Evolutionary conservation across 53 echinoderm and acorn worm species (phyloP).

Genomic region (Temnopleurus reevesii): DNA sequence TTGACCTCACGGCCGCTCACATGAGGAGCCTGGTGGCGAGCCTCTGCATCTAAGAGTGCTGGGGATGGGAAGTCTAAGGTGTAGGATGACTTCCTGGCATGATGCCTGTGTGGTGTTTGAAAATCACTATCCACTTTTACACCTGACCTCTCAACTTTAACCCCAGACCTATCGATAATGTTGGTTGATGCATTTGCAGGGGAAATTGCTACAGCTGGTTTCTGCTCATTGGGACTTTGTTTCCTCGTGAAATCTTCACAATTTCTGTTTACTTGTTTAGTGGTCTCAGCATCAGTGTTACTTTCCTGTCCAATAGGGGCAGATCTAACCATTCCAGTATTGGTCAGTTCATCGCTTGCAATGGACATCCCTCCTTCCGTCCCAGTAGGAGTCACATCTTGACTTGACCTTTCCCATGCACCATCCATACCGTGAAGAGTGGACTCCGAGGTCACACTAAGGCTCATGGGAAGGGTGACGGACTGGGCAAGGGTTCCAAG

Average conservation of each 20-base stretch:
- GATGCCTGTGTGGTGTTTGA: slow-evolving; percentile 64
- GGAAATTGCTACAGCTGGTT: not conserved
- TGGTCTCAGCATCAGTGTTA: not conserved
- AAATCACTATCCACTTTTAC: slow-evolving; percentile 35
- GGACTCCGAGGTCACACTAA: slow-evolving; percentile 77
- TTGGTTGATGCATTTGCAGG: not conserved
- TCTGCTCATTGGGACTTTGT: not conserved
- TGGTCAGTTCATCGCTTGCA: slow-evolving; percentile 71
- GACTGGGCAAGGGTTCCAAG: slow-evolving; percentile 82
- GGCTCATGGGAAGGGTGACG: slow-evolving; percentile 81
- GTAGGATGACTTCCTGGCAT: slow-evolving; percentile 82
- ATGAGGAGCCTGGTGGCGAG: slow-evolving; percentile 83
- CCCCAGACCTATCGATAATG: not conserved
- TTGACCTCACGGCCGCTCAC: slow-evolving; percentile 22
- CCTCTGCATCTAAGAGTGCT: slow-evolving; percentile 87
- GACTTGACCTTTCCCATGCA: slow-evolving; percentile 55
- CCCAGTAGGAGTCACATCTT: not conserved
- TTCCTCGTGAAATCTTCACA: not conserved
- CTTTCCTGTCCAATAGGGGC: slow-evolving; percentile 18
- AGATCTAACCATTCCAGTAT: slow-evolving; percentile 1
- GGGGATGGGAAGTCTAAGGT: slow-evolving; percentile 93
- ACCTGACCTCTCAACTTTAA: slow-evolving; percentile 32
- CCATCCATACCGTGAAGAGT: slow-evolving; percentile 89
- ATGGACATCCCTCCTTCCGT: slow-evolving; percentile 45
- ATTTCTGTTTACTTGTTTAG: not conserved